phyloP scores from a whole-genome alignment of 2,888 invertebrate genomes.

The Agapostemon virescens region DNA sequence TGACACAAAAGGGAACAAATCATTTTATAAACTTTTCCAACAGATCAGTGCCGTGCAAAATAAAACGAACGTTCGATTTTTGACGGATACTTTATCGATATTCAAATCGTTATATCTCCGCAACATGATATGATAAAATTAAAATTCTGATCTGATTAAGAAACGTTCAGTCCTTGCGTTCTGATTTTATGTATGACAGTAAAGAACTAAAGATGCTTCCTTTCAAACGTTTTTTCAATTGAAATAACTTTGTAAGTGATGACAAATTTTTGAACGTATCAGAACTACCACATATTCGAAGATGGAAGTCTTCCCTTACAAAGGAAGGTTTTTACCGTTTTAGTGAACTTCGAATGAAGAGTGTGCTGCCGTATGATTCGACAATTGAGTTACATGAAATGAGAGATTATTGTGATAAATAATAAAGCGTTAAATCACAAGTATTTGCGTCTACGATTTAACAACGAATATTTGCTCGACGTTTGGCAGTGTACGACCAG shows the following conservation, averaged over 20 bases:
- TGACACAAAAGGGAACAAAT: neutral
- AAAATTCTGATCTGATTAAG: neutral
- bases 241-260: too few species aligned
- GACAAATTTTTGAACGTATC: too few species aligned
- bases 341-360: neutral
- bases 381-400: too few species aligned
- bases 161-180: neutral
- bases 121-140: neutral
- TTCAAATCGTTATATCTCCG: neutral
- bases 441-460: slow-evolving; percentile 1
- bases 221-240: too few species aligned
- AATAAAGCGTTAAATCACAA: slow-evolving; percentile 26
- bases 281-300: too few species aligned
- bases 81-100: neutral
- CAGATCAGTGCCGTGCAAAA: neutral
- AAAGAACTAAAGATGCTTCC: neutral
- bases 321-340: neutral
- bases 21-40: neutral
- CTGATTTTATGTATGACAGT: neutral
- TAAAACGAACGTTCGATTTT: neutral
- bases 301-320: neutral
- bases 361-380: too few species aligned
- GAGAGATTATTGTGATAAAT: neutral
- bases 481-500: slow-evolving; percentile 13
- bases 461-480: slow-evolving; percentile 13